Evolutionary conservation across 2,888 invertebrate species (phyloP), one percentile per base, ranked within the genome.

Genomic region (Sycophila texana): DNA sequence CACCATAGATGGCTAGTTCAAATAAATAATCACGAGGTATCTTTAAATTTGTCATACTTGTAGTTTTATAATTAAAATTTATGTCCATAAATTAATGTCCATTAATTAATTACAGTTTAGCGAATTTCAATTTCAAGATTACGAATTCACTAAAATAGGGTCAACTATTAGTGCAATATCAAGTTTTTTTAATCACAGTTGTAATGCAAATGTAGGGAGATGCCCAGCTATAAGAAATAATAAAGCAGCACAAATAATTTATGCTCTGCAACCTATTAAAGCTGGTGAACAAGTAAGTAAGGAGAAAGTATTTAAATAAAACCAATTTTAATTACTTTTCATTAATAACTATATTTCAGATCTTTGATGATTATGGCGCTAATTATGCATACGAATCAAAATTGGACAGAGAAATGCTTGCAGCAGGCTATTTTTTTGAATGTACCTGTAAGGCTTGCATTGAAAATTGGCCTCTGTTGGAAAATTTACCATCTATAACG

Each of bases 151-250:
- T 2, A 91, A 92, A 83, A 91, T 93, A 75, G 96, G 94, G 0
- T 93, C 94, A 77, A 97, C 94, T 5, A 94, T 95, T 10, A 96
- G 95, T 91, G 93, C 95, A 1, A 95, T 96, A 84, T 91, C 94
- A 65, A 96, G 96, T 88, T 91, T 98, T 74, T 89, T 97, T 51
- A 97, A 98, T 91, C 98, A 98, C 89, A 96, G 97, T 0, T 98
- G 98, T 90, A 92, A 94, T 82, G 96, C 97, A 0, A 96, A 96
- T 91, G 95, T 96, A 0, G 93, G 94, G 0, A 92, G 96, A 80
- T 91, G 92, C 80, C 94, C 91, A 75, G 92, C 91, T 84, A 39
- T 79, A 47, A 60, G 71, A 66, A 63, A 81, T 71, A 66, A 67
- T 53, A 89, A 81, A 83, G 89, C 87, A 87, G 82, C 86, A 88